These are phyloP conservation scores for Micoletzkya japonica DNA, from an alignment of 2,888 invertebrate genomes.

Conservation along the genomic window DNA sequence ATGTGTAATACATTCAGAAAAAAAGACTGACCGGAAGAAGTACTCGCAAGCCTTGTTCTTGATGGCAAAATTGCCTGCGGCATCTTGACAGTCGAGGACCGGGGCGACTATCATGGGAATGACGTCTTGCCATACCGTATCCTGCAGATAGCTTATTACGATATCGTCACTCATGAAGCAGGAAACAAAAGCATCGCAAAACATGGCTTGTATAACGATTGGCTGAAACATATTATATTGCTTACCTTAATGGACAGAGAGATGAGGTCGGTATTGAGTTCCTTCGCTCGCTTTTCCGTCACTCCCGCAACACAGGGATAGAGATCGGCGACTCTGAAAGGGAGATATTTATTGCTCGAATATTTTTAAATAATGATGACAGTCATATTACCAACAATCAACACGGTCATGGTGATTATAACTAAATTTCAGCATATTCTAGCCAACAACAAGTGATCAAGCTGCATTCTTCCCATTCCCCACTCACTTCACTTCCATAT, in stretches of 20 bases:
- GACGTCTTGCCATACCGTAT: background rate
- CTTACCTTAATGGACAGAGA: background rate
- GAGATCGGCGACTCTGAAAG: too few relatives aligned
- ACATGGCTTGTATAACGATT: background rate
- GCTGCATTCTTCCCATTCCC: background rate
- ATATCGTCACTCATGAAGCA: too few relatives aligned
- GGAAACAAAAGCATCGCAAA: too few relatives aligned
- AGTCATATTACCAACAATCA: background rate
- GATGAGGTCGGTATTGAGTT: background rate
- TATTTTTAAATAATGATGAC: background rate
- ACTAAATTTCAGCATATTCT: background rate
- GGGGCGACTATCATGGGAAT: slow-evolving; percentile 2
- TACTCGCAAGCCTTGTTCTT: slow-evolving; percentile 20
- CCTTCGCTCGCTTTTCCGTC: slow-evolving; percentile 12
- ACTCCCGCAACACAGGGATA: background rate
- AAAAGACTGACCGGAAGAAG: slow-evolving; percentile 1
- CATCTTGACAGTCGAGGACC: background rate
- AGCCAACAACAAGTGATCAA: background rate
- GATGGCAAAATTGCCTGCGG: background rate
- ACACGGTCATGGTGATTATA: background rate
- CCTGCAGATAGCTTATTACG: background rate
- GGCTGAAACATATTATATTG: background rate
- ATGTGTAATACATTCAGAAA: too few relatives aligned
- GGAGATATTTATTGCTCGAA: background rate
- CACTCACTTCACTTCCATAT: background rate